phyloP scores from a whole-genome alignment of 2,113 vertebrate genomes.

The Saguinus imperator region DNA sequence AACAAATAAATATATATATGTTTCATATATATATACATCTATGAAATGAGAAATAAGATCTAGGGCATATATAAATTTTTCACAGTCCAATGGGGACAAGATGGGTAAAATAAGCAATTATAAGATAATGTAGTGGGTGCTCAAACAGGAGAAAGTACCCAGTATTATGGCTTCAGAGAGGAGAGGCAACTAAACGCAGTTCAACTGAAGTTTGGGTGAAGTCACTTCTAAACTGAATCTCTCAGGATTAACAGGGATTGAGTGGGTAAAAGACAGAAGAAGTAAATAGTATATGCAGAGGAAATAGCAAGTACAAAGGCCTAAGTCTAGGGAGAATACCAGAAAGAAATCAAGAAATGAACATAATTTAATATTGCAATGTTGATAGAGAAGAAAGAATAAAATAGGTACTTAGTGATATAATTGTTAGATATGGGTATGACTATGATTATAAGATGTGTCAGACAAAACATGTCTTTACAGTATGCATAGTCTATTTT shows the following conservation, averaged over 20 bases:
- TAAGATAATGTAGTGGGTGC: not conserved
- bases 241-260: slow-evolving; percentile 24
- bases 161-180: not conserved
- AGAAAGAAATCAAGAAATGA: not conserved
- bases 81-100: not conserved
- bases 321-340: not conserved
- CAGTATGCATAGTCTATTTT: not conserved
- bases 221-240: not conserved
- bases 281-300: not conserved
- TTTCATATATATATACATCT: too few relatives aligned
- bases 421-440: not conserved
- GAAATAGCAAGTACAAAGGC: not conserved
- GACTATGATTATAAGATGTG: not conserved
- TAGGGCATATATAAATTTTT: not conserved
- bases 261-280: not conserved
- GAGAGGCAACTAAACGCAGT: not conserved
- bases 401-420: not conserved
- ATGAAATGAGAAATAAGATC: not conserved
- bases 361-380: not conserved
- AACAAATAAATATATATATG: not conserved
- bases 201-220: not conserved
- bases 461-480: not conserved
- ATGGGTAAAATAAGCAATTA: not conserved
- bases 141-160: not conserved
- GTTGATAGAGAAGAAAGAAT: not conserved